Base-by-base conservation (phyloP, 2,797 vertebrate genomes). In the Chelidonichthys spinosus region DNA sequence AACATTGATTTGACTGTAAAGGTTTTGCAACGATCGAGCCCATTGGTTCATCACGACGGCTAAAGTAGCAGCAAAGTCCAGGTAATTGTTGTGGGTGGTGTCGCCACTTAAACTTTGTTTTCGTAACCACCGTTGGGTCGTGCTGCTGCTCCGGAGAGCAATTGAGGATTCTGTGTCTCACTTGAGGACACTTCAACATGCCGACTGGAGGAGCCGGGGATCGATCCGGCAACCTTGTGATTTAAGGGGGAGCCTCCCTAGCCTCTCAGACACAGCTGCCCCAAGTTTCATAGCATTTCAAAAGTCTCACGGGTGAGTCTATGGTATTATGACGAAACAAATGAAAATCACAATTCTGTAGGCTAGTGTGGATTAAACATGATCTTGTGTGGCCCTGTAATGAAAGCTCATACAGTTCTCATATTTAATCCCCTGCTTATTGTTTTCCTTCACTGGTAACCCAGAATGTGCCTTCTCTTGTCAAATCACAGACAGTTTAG, bases 401-500 rank as follows among this genome's bases (percentile, higher is more conserved):
- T 39, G 4, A 54, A 74, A 53, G 33, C 13, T 53, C 47, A 59
- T 40, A 33, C 52, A 44, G 25, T 33, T 63, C n/a, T 39, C 1
- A 4, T 11, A n/a, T 56, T 66, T 39, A 66, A 80, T 69, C 36
- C 63, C 5, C 42, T 55, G 53, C 39, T 47, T 11, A 36, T 58
- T 69, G 36, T 17, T 70, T 13, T 14, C 0, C 40, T 52, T 66
- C 25, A 60, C 10, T 52, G 36, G 5, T 35, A 54, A 69, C 17
- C 8, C 35, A 11, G 15, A 5, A 10, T 2, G 4, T 37, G 11
- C 17, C 9, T 11, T 17, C 13, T 59, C 15, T 15, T 36, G 18
- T 25, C 32, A 53, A 70, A 62, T 62, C 25, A 43, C 56, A 66
- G 63, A 72, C 2, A 25, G 44, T 59, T 62, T 46, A 61, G 15